These are phyloP conservation scores for Hylomyscus alleni DNA, from an alignment of 2,797 vertebrate species.

Conservation along the genomic window DNA sequence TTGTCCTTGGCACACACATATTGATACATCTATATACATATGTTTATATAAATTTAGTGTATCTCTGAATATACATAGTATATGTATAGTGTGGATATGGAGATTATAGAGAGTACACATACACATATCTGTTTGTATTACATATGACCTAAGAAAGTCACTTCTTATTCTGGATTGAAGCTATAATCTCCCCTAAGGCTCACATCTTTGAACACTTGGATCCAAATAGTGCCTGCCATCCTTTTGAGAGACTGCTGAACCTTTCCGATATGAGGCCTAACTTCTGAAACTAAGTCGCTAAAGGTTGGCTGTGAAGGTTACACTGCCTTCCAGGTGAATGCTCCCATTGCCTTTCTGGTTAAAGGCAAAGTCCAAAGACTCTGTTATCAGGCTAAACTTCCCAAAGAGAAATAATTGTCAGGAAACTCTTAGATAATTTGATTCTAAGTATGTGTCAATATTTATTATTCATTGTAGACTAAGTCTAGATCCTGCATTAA, in stretches of 20 bases:
- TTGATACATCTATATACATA: too few species aligned
- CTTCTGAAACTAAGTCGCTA: neutral
- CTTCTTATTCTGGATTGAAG: neutral
- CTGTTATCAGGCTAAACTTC: neutral
- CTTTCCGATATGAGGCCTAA: too few species aligned
- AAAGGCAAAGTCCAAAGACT: neutral
- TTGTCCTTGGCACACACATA: neutral
- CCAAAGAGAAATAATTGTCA: neutral
- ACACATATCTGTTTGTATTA: neutral
- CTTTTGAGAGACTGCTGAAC: neutral
- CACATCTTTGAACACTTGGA: neutral
- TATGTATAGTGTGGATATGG: neutral
- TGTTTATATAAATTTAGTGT: too few species aligned
- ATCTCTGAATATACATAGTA: too few species aligned
- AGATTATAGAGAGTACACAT: neutral
- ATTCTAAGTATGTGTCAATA: neutral
- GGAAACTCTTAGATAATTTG: neutral
- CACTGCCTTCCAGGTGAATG: neutral
- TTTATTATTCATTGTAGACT: neutral
- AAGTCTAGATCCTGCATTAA: neutral
- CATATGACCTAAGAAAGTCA: neutral
- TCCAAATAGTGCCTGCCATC: neutral
- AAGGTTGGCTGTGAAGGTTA: neutral
- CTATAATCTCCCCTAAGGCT: neutral
- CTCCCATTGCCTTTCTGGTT: neutral